Evolutionary conservation across 92 coral and sea anemone genomes (phyloP).

Genomic region (Meandrina meandrites): DNA sequence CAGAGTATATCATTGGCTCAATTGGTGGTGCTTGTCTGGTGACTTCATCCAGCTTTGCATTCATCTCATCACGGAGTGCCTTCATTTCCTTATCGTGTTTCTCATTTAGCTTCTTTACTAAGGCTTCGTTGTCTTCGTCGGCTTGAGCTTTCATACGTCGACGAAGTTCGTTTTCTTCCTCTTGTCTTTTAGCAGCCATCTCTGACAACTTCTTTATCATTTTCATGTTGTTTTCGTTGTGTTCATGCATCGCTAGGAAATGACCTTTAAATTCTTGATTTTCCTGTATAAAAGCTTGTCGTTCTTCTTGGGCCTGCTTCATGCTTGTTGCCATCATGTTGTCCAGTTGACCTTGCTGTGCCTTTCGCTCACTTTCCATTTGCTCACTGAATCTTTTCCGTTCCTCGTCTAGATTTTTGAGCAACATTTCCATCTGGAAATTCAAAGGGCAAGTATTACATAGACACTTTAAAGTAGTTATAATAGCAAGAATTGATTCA

Average conservation of each 20-base stretch:
- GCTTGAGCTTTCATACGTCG: not conserved
- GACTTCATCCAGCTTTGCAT: conserved; percentile 9
- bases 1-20: not conserved
- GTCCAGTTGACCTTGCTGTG: conserved; percentile 46
- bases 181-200: not conserved
- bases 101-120: conserved; percentile 7
- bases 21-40: not conserved
- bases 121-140: conserved; percentile 3
- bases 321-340: conserved; percentile 56
- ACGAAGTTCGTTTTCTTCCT: conserved; percentile 1
- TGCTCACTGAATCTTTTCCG: conserved; percentile 47
- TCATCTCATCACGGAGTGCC: conserved; percentile 15
- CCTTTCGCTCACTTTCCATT: conserved; percentile 30
- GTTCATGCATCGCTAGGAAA: not conserved
- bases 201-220: conserved; percentile 7
- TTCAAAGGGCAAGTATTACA: not conserved
- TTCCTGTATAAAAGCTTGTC: conserved; percentile 19
- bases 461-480: not conserved
- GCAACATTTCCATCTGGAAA: conserved; percentile 49
- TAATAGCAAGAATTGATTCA: too few species aligned
- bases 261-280: not conserved
- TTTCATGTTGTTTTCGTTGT: conserved; percentile 22
- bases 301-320: conserved; percentile 24
- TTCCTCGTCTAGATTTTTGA: conserved; percentile 52
- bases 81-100: conserved; percentile 28